phyloP scores from a whole-genome alignment of 2,113 vertebrate genomes.

The Lophochroa leadbeateri region DNA sequence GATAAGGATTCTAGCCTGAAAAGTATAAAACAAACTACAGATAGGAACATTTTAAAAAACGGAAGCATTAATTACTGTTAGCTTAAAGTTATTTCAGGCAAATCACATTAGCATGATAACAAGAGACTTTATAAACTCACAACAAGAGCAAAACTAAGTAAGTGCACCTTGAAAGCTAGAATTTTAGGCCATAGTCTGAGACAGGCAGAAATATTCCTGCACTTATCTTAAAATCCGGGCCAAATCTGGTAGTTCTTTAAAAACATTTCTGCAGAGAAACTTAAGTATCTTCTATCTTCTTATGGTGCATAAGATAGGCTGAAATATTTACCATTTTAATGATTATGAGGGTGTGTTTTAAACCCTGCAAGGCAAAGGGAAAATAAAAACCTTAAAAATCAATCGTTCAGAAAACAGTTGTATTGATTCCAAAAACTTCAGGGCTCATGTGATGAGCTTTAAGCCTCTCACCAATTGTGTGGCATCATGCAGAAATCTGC shows the following conservation, averaged over 20 bases:
- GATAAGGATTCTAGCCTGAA: not conserved
- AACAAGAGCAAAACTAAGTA: not conserved
- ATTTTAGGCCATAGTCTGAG: not conserved
- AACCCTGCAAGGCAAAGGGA: constrained; percentile 29
- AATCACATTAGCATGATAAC: not conserved
- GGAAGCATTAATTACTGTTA: not conserved
- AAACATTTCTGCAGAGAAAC: not conserved
- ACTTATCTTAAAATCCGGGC: not conserved
- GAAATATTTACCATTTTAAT: constrained; percentile 30
- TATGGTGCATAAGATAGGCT: not conserved
- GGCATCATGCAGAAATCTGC: constrained; percentile 74
- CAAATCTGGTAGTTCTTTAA: not conserved
- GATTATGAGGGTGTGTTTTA: not conserved
- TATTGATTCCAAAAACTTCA: constrained; percentile 54
- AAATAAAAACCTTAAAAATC: constrained; percentile 65
- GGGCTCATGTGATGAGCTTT: constrained; percentile 56
- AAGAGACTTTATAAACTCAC: not conserved
- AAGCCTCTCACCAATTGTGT: constrained; percentile 67
- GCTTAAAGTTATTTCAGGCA: not conserved
- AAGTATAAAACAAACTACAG: not conserved
- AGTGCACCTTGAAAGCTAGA: not conserved
- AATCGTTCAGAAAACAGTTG: constrained; percentile 59
- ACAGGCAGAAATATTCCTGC: not conserved
- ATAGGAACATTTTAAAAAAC: not conserved
- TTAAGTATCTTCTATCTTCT: not conserved